A percentile compares a stretch with the other conserved stretches of the same genome.
Evolutionary conservation across 2,888 invertebrate species (phyloP).

Genomic region (Operophtera brumata): DNA sequence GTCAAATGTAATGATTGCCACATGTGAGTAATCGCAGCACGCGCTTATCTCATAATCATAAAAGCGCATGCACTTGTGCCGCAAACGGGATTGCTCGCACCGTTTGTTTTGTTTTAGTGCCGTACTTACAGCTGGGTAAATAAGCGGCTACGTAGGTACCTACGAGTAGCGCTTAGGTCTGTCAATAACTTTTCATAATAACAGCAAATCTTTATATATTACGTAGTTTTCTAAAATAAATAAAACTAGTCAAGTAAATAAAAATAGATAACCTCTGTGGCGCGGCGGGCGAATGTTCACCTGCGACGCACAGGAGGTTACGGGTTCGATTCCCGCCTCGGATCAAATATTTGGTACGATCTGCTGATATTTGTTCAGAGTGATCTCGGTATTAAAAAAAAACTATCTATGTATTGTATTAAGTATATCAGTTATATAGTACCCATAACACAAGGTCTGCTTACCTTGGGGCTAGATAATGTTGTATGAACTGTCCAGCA

Average conservation of each 20-base stretch:
- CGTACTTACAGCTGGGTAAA: conserved; percentile 56
- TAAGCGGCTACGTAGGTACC: conserved; percentile 38
- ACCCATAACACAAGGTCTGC: too few relatives aligned
- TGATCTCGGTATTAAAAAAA: too few relatives aligned
- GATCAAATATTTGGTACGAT: too few relatives aligned
- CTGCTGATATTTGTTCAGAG: too few relatives aligned
- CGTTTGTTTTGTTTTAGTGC: conserved; percentile 60
- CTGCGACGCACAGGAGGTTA: too few relatives aligned
- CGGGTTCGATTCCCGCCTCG: too few relatives aligned
- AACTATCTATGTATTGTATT: too few relatives aligned
- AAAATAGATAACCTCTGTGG: too few relatives aligned
- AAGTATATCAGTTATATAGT: too few relatives aligned
- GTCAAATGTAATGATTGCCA: conserved; percentile 18
- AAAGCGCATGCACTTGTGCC: conserved; percentile 57
- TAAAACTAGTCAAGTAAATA: not conserved
- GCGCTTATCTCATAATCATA: conserved; percentile 63
- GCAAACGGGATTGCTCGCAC: conserved; percentile 56
- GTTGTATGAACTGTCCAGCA: too few relatives aligned
- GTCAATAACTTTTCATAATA: not conserved
- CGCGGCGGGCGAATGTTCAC: too few relatives aligned
- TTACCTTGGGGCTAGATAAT: too few relatives aligned
- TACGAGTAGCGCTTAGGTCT: not conserved
- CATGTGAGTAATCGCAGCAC: conserved; percentile 52
- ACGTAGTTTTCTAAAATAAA: not conserved
- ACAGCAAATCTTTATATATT: not conserved